Conservation (phyloP, 1,140 invertebrate genomes). For the Pemphigus obesinymphae region DNA sequence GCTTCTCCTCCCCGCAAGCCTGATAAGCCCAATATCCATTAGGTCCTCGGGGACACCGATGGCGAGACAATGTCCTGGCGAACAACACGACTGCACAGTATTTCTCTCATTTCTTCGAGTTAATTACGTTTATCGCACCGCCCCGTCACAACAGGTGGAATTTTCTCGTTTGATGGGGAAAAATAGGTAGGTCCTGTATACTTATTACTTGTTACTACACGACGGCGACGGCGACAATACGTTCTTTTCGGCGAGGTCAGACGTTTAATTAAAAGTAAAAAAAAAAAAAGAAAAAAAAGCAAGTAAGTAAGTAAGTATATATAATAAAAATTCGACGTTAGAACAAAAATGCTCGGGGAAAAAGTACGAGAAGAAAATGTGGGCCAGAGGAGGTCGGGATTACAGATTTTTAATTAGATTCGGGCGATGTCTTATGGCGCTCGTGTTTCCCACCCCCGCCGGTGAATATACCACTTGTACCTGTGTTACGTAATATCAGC, state of each 20-base stretch:
- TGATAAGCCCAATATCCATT: constrained; percentile 16
- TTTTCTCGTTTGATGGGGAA: neutral
- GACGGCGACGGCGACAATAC: neutral
- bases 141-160: constrained; percentile 31
- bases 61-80: constrained; percentile 16
- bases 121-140: constrained; percentile 36
- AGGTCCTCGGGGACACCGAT: constrained; percentile 4
- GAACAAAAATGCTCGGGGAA: neutral
- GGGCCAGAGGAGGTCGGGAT: neutral
- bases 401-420: constrained; percentile 19
- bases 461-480: too few relatives aligned
- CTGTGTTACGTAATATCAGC: neutral
- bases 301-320: too few relatives aligned
- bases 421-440: too few relatives aligned
- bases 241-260: neutral
- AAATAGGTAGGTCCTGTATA: too few relatives aligned
- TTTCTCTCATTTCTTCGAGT: constrained; percentile 27
- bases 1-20: neutral
- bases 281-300: too few relatives aligned
- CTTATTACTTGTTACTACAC: neutral
- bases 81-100: neutral
- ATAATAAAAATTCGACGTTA: neutral
- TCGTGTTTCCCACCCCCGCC: neutral
- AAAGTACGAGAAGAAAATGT: neutral
- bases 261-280: constrained; percentile 15